Conservation (phyloP, 2,113 vertebrate species). For the Peromyscus leucopus region DNA sequence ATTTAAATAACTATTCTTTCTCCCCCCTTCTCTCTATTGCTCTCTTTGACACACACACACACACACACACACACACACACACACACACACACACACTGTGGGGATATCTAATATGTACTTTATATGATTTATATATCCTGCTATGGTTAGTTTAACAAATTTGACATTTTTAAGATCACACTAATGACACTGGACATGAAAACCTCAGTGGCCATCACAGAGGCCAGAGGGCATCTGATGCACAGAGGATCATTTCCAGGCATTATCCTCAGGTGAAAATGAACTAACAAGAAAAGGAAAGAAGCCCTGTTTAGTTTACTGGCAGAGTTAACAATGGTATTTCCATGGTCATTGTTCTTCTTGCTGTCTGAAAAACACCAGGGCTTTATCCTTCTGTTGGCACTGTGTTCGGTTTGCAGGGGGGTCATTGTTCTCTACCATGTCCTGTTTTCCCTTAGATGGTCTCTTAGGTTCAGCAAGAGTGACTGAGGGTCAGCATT, state of each 20-base stretch:
- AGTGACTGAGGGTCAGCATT: constrained; percentile 66
- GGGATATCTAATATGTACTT: not conserved
- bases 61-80: not conserved
- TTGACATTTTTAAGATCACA: constrained; percentile 48
- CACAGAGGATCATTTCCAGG: not conserved
- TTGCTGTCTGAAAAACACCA: constrained; percentile 22
- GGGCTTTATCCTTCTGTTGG: constrained; percentile 62
- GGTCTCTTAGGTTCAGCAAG: constrained; percentile 67
- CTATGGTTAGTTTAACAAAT: constrained; percentile 43
- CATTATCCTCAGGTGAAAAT: constrained; percentile 31
- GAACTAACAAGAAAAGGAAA: not conserved
- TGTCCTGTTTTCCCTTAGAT: constrained; percentile 73
- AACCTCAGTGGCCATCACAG: not conserved
- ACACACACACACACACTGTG: not conserved
- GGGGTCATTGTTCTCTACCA: constrained; percentile 63
- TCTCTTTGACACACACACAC: not conserved
- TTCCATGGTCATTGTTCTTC: constrained; percentile 65
- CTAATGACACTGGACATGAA: not conserved
- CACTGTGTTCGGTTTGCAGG: constrained; percentile 50
- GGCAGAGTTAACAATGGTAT: constrained; percentile 53
- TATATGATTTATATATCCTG: not conserved
- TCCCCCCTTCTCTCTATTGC: not conserved
- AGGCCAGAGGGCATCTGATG: not conserved
- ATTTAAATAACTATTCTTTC: constrained; percentile 2
- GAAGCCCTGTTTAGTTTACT: constrained; percentile 32